Conservation (phyloP, 1,140 invertebrate genomes). For the Macrostomum lignano region DNA sequence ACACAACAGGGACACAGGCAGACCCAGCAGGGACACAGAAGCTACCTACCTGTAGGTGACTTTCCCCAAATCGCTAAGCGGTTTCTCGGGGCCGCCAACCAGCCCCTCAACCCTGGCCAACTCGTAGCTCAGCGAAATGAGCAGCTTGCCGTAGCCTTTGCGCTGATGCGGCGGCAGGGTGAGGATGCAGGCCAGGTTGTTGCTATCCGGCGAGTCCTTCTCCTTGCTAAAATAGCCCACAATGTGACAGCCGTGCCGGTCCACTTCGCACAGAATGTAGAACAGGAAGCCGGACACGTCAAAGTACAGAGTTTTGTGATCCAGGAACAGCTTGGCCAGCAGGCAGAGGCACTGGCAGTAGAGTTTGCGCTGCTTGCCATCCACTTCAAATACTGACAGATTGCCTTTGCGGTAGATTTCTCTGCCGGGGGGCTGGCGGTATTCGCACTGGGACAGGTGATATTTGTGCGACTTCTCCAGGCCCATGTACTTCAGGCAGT, state of each 20-base stretch:
- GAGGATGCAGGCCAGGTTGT: slow-evolving; percentile 89
- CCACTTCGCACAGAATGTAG: slow-evolving; percentile 76
- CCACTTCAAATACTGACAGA: slow-evolving; percentile 83
- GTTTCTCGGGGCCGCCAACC: slow-evolving; percentile 87
- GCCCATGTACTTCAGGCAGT: slow-evolving; percentile 82
- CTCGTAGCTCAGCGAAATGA: slow-evolving; percentile 44
- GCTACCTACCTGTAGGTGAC: slow-evolving; percentile 30
- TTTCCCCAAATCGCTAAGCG: slow-evolving; percentile 67
- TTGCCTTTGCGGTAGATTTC: slow-evolving; percentile 51
- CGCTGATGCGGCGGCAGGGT: slow-evolving; percentile 83
- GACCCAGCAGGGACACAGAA: no score
- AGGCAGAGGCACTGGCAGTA: slow-evolving; percentile 86
- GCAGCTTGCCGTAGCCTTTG: slow-evolving; percentile 85
- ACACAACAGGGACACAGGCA: no score
- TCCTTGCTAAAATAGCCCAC: slow-evolving; percentile 98
- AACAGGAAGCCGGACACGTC: slow-evolving; percentile 89
- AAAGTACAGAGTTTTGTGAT: slow-evolving; percentile 87
- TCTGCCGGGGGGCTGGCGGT: slow-evolving; percentile 20
- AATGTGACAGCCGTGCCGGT: slow-evolving; percentile 66
- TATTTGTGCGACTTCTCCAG: slow-evolving; percentile 61
- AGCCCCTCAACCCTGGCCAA: slow-evolving; percentile 56
- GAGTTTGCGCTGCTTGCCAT: slow-evolving; percentile 72
- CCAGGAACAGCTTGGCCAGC: slow-evolving; percentile 72
- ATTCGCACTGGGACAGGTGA: slow-evolving; percentile 32
- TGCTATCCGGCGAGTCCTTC: slow-evolving; percentile 85